Conservation (phyloP, 2,113 vertebrate species). For the Strigops habroptila region DNA sequence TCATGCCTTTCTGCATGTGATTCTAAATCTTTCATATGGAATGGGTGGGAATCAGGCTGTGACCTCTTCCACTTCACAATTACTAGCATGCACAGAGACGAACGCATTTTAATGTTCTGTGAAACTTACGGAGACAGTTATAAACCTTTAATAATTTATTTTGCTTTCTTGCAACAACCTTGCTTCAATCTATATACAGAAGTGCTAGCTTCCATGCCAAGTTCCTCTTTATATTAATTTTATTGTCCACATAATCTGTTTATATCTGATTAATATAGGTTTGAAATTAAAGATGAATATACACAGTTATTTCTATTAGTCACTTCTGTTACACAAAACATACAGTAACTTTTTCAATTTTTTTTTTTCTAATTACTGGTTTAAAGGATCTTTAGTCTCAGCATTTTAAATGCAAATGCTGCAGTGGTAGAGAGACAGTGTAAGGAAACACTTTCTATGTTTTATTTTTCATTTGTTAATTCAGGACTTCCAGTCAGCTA, state of each 20-base stretch:
- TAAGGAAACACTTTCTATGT: neutral
- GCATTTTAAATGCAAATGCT: neutral
- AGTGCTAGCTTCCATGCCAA: neutral
- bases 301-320: neutral
- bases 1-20: neutral
- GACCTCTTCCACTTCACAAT: neutral
- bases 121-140: neutral
- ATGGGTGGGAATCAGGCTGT: neutral
- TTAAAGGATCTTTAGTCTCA: neutral
- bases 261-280: neutral
- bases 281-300: neutral
- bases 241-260: neutral
- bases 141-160: neutral
- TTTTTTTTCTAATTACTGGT: neutral
- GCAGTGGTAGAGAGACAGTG: neutral
- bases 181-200: neutral
- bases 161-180: neutral
- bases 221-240: neutral
- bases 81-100: neutral
- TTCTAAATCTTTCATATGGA: neutral
- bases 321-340: neutral
- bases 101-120: neutral
- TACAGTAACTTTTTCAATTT: accelerated
- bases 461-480: constrained; percentile 26
- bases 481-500: neutral